A percentile compares a stretch with the other conserved stretches of the same genome.
Evolutionary conservation across 2,888 invertebrate genomes (phyloP).

Genomic region (Poecilus cupreus): DNA sequence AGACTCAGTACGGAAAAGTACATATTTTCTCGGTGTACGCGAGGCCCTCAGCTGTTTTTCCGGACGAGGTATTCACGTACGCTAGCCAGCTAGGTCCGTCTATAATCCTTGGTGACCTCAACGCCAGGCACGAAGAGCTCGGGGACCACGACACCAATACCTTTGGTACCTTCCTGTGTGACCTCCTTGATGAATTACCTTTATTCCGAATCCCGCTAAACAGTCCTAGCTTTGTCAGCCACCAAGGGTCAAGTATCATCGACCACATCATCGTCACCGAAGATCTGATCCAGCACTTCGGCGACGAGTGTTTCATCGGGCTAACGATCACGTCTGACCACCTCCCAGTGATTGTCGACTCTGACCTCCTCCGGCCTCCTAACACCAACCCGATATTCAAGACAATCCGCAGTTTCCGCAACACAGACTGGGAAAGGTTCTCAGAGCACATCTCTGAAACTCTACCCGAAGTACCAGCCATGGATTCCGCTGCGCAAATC

Average conservation of each 20-base stretch:
- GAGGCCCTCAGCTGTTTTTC: not conserved
- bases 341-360: slow-evolving; percentile 13
- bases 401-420: not conserved
- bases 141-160: slow-evolving; percentile 22
- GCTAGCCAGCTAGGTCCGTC: not conserved
- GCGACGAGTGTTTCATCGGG: slow-evolving; percentile 21
- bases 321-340: slow-evolving; percentile 55
- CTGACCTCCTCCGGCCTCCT: not conserved
- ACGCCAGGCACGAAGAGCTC: slow-evolving; percentile 37
- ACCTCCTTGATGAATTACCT: not conserved
- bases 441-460: not conserved
- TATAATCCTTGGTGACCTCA: slow-evolving; percentile 50
- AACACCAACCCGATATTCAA: not conserved
- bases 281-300: not conserved
- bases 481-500: not conserved
- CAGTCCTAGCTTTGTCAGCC: slow-evolving; percentile 17
- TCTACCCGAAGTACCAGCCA: not conserved
- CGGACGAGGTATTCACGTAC: not conserved
- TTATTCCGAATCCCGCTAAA: slow-evolving; percentile 20
- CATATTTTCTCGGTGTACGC: not conserved
- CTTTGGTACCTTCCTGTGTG: not conserved
- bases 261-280: slow-evolving; percentile 53
- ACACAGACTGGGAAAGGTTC: not conserved
- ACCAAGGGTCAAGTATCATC: slow-evolving; percentile 24
- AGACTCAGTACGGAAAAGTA: not conserved